A percentile compares a stretch with the other conserved stretches of the same genome.
phyloP scores from a whole-genome alignment of 2,888 invertebrate genomes.

The Acanthosepion esculentum region DNA sequence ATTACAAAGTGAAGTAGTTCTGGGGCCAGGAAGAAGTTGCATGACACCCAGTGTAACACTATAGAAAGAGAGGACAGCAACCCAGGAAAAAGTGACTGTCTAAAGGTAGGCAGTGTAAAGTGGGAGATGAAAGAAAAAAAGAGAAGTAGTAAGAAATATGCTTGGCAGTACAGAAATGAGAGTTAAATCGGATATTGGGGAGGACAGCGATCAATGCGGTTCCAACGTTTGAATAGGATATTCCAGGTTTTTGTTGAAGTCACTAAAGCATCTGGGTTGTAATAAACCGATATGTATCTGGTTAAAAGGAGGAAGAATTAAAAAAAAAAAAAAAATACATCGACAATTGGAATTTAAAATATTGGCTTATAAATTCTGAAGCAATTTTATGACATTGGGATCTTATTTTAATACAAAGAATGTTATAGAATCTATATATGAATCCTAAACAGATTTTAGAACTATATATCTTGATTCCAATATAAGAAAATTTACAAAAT shows the following conservation, averaged over 20 bases:
- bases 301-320: neutral
- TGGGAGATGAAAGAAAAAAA: neutral
- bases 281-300: neutral
- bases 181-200: neutral
- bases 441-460: too few relatives aligned
- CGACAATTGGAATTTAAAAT: neutral
- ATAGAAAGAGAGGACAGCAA: neutral
- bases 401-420: neutral
- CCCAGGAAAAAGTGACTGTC: neutral
- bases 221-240: neutral
- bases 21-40: constrained; percentile 6
- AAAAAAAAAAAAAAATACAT: neutral
- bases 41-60: neutral
- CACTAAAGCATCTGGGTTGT: neutral
- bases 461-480: too few relatives aligned
- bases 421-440: too few relatives aligned
- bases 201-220: neutral
- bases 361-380: neutral
- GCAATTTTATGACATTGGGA: neutral
- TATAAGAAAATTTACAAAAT: too few relatives aligned
- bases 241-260: neutral
- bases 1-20: constrained; percentile 33
- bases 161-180: neutral
- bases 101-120: neutral
- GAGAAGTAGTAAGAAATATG: neutral